These are phyloP conservation scores for Drosophila jambulina DNA, from an alignment of 1,140 invertebrate genomes.

Conservation along the genomic window DNA sequence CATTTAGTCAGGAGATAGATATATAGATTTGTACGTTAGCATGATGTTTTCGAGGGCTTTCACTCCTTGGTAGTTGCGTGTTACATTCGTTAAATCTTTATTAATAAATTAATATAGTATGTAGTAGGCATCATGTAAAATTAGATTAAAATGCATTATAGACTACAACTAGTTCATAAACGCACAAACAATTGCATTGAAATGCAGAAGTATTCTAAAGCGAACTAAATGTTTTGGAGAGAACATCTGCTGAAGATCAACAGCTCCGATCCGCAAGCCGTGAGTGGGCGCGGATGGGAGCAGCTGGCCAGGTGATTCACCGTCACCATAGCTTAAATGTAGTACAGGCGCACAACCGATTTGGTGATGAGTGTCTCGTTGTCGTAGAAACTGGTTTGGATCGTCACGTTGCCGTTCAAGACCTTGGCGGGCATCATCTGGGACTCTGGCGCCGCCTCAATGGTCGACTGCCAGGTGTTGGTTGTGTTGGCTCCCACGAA, in stretches of 20 bases:
- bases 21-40: slow-evolving; percentile 27
- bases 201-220: slow-evolving; percentile 56
- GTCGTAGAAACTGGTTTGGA: slow-evolving; percentile 99
- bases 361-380: slow-evolving; percentile 97
- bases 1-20: slow-evolving; percentile 19
- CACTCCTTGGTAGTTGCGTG: slow-evolving; percentile 18
- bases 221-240: slow-evolving; percentile 12
- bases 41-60: slow-evolving; percentile 10
- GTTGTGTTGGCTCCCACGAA: slow-evolving; percentile 99
- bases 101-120: slow-evolving; percentile 62
- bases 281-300: slow-evolving; percentile 20
- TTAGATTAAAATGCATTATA: slow-evolving; percentile 76
- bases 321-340: slow-evolving; percentile 89
- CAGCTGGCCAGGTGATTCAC: slow-evolving; percentile 51
- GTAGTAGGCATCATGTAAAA: slow-evolving; percentile 42
- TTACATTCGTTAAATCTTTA: slow-evolving; percentile 64
- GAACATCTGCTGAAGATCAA: slow-evolving; percentile 16
- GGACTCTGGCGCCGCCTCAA: slow-evolving; percentile 99
- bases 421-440: slow-evolving; percentile 99
- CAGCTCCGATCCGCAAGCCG: slow-evolving; percentile 5
- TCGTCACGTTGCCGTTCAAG: slow-evolving; percentile 98
- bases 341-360: slow-evolving; percentile 97
- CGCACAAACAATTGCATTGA: slow-evolving; percentile 75
- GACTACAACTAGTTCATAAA: slow-evolving; percentile 67
- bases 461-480: slow-evolving; percentile 99